A percentile compares a stretch with the other conserved stretches of the same genome.
phyloP scores from a whole-genome alignment of 1,140 invertebrate genomes.

The Delia radicum region DNA sequence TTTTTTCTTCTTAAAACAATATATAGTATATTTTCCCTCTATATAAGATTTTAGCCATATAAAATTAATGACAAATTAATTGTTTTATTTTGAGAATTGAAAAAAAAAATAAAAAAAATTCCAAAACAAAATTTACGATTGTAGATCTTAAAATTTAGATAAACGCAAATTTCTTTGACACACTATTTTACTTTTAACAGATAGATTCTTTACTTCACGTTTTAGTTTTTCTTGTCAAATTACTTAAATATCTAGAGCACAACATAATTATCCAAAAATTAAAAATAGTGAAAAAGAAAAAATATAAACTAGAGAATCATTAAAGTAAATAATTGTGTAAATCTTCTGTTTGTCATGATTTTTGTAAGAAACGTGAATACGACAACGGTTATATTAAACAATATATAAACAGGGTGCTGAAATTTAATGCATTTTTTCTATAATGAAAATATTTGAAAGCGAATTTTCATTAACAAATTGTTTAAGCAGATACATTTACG shows the following conservation, averaged over 20 bases:
- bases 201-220: background rate
- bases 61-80: background rate
- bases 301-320: background rate
- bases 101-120: too few relatives aligned
- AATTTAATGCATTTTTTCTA: too few relatives aligned
- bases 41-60: too few relatives aligned
- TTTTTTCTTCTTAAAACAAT: background rate
- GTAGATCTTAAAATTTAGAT: background rate
- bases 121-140: background rate
- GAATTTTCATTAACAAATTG: too few relatives aligned
- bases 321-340: background rate
- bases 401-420: too few relatives aligned
- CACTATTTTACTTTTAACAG: background rate
- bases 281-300: background rate
- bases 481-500: too few relatives aligned
- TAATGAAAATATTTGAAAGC: too few relatives aligned
- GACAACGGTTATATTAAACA: too few relatives aligned
- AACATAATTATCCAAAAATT: background rate
- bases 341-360: background rate
- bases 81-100: background rate
- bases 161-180: conserved; percentile 1
- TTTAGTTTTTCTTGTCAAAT: background rate
- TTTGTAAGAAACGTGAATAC: background rate
- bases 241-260: conserved; percentile 4
- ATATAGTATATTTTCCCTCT: background rate